Base-by-base conservation (phyloP, 2,113 vertebrate species). In the Atherinomorus stipes region DNA sequence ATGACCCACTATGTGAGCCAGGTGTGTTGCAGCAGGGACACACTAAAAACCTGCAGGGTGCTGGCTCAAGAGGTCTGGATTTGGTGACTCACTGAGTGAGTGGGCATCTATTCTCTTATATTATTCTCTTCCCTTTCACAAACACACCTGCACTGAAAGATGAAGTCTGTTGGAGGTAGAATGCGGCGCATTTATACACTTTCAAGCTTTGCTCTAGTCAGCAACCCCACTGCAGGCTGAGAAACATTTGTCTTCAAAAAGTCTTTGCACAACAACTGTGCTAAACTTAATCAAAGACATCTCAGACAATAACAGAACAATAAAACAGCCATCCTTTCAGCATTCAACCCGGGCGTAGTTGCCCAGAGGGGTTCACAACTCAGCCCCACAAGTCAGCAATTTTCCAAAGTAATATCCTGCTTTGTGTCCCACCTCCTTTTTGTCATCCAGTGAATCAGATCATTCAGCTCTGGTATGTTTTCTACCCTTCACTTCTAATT, bases 271-370 rank as follows among this genome's bases (percentile, higher is more conserved):
- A 75, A 72, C 66, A 69, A 19, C 69, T 11, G 81, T 26, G 75
- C 53, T 53, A 64, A 70, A 87, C 84, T 84, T 84, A 84, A 91
- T 85, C 72, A 88, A 85, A 88, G 74, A 83, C 76, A 85, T 85
- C 69, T 21, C 64, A 82, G 76, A 75, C 83, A 84, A 84, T 81
- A 80, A 76, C 69, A 70, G 50, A 77, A 78, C 88, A 83, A 86
- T 86, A 84, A 88, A 86, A 67, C 79, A 80, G 86, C 37, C 44
- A 74, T 49, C 72, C 61, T 52, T 74, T 84, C 67, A 80, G 73
- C 23, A 8, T 47, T 82, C 61, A 84, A 44, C 73, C 61, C 11
- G 80, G 68, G 60, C 66, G 57, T 79, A 50, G 22, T 44, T 67
- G 66, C 76, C 74, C 59, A 38, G n/a, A 71, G 76, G 69, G 68